Evolutionary conservation across 1,140 invertebrate genomes (phyloP).

Genomic region (Drosophila jambulina): DNA sequence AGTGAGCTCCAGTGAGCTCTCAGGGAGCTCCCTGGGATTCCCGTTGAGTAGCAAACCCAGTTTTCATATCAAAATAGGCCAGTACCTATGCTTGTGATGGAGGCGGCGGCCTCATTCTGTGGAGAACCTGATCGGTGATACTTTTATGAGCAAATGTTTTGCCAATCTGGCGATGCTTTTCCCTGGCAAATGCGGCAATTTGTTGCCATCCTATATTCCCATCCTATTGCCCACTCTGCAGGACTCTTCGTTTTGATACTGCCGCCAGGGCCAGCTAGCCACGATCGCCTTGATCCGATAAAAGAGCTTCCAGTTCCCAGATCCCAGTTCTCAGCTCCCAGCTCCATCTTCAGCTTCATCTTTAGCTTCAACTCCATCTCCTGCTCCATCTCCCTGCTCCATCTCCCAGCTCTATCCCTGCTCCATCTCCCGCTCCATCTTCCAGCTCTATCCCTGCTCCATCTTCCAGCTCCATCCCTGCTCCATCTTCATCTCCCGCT

Average conservation of each 20-base stretch:
- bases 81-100: slow-evolving; percentile 24
- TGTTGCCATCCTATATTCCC: slow-evolving; percentile 71
- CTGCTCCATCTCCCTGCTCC: not conserved
- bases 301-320: slow-evolving; percentile 15
- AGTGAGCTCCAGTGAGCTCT: not conserved
- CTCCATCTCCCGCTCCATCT: no score
- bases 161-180: slow-evolving; percentile 67
- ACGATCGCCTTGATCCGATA: slow-evolving; percentile 54
- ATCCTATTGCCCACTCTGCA: slow-evolving; percentile 69
- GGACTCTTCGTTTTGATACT: slow-evolving; percentile 74
- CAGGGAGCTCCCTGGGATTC: not conserved
- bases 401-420: not conserved
- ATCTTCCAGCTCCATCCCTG: not conserved
- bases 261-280: slow-evolving; percentile 43
- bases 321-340: not conserved
- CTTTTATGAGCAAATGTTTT: slow-evolving; percentile 73
- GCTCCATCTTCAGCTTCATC: not conserved
- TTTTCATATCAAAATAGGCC: not conserved
- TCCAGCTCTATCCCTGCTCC: not conserved
- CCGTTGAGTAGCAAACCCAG: not conserved
- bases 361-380: not conserved
- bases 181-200: slow-evolving; percentile 63
- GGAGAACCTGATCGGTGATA: slow-evolving; percentile 59
- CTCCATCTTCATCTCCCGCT: not conserved
- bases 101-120: not conserved